phyloP scores from a whole-genome alignment of 2,797 vertebrate species.

The Protosalanx chinensis region DNA sequence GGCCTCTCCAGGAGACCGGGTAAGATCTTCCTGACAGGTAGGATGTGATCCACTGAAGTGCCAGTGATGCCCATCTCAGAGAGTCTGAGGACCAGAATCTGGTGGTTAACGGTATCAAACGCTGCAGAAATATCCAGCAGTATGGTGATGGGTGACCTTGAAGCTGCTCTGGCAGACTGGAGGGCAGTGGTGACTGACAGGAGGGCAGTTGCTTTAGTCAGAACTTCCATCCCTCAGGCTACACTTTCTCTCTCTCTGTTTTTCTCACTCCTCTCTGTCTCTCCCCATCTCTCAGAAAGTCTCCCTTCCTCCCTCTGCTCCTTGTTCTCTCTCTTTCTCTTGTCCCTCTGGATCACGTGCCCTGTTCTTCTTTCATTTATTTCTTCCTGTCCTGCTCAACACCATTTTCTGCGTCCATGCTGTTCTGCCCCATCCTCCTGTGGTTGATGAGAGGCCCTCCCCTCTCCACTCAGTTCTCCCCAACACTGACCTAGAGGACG shows the following conservation, averaged over 20 bases:
- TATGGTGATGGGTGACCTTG: no score
- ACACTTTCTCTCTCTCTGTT: slow-evolving; percentile 5
- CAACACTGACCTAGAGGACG: slow-evolving; percentile 25
- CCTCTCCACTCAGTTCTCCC: slow-evolving; percentile 19
- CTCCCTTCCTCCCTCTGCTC: no score
- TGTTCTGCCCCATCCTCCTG: slow-evolving; percentile 3
- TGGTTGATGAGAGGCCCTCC: background rate
- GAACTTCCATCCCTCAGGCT: slow-evolving; percentile 45
- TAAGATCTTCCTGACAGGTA: no score
- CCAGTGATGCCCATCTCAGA: no score
- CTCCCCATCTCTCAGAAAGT: background rate
- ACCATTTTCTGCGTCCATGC: background rate
- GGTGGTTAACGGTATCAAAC: no score
- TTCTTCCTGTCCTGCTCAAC: background rate
- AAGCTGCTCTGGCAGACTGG: no score
- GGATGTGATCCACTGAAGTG: no score
- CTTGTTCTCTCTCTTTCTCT: background rate
- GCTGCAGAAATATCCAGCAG: no score
- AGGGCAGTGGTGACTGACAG: no score
- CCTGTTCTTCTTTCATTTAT: background rate
- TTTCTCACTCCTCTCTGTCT: background rate
- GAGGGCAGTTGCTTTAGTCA: slow-evolving; percentile 42
- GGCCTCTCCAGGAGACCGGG: no score
- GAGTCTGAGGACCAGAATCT: no score
- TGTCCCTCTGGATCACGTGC: background rate